A percentile compares a stretch with the other conserved stretches of the same genome.
Conservation (phyloP, 2,888 invertebrate species). For the Calameuta pallipes region DNA sequence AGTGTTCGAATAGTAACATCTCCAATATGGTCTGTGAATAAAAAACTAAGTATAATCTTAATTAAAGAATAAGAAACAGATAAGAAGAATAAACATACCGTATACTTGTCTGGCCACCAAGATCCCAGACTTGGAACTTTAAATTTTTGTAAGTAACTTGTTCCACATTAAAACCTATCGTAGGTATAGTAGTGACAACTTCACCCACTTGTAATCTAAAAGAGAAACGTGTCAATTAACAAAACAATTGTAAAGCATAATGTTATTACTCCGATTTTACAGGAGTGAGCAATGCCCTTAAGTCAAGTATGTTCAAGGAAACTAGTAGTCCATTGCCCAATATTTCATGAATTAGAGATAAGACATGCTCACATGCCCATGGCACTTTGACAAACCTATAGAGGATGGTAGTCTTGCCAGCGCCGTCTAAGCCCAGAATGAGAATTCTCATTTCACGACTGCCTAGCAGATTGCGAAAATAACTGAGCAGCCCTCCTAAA, state of each 20-base stretch:
- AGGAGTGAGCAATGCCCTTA: background rate
- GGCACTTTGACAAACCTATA: conserved; percentile 72
- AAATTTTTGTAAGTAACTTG: conserved; percentile 99
- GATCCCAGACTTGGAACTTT: conserved; percentile 99
- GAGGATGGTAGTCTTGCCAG: conserved; percentile 98
- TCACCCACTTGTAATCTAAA: conserved; percentile 93
- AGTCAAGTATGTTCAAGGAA: background rate
- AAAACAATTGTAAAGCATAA: background rate
- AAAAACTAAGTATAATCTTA: background rate
- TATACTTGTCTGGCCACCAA: conserved; percentile 99
- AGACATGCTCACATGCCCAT: background rate
- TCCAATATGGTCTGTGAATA: conserved; percentile 93
- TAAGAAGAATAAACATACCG: conserved; percentile 71
- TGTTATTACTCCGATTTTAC: background rate
- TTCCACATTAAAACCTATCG: conserved; percentile 99
- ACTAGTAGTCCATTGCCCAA: background rate
- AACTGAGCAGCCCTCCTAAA: conserved; percentile 95
- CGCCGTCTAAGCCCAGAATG: conserved; percentile 97
- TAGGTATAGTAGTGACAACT: conserved; percentile 98
- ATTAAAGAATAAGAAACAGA: conserved; percentile 9
- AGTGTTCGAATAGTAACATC: conserved; percentile 99
- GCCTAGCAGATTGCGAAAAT: conserved; percentile 95
- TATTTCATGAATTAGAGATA: background rate
- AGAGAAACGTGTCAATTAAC: conserved; percentile 22
- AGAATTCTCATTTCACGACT: conserved; percentile 98